Evolutionary conservation across 2,797 vertebrate species (phyloP).

Genomic region (Anas acuta): DNA sequence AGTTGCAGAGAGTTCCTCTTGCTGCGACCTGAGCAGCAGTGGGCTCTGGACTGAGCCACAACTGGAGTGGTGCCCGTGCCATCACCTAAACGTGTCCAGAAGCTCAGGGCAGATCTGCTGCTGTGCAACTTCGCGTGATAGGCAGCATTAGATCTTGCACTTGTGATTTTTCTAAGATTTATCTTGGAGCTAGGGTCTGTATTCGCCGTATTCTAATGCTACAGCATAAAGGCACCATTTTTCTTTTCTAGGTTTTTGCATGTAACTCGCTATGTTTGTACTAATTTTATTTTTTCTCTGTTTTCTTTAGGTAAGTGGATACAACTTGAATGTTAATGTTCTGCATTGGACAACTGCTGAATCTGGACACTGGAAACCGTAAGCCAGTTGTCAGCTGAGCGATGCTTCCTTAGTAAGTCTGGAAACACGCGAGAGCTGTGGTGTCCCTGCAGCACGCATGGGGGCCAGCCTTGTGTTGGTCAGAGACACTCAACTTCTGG

Average conservation of each 20-base stretch:
- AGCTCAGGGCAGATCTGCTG: rapidly evolving
- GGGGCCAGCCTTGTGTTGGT: background rate
- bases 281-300: background rate
- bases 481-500: background rate
- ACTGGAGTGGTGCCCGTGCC: background rate
- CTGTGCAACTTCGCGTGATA: background rate
- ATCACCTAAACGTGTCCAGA: too few relatives aligned
- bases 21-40: background rate
- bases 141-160: background rate
- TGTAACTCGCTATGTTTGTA: rapidly evolving
- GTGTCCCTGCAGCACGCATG: rapidly evolving
- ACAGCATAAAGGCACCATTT: background rate
- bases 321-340: background rate
- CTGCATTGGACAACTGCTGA: background rate
- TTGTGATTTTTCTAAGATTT: background rate
- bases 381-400: background rate
- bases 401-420: background rate
- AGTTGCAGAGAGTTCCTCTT: background rate
- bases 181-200: background rate
- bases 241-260: background rate
- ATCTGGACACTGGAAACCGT: background rate
- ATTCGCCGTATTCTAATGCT: background rate
- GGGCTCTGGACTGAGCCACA: background rate
- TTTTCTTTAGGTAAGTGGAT: conserved; percentile 58
- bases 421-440: rapidly evolving